Base-by-base conservation (phyloP, 2,888 invertebrate species). In the Callyntrura guangdongensis region DNA sequence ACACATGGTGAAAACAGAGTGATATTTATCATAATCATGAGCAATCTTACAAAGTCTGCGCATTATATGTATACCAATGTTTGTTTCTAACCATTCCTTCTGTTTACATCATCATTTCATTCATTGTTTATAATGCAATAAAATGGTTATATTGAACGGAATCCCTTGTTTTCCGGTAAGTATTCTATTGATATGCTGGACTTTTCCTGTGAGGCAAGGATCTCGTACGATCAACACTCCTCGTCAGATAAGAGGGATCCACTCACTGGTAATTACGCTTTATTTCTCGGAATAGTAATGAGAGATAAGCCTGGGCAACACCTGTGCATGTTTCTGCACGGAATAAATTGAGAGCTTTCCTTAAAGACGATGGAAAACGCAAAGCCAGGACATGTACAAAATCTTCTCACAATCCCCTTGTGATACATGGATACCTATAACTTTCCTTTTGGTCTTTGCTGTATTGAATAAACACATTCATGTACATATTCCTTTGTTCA, bases 61-160 rank as follows among this genome's bases (percentile, higher is more conserved):
- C 11, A 27, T n/a, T 67, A 36, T 67, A 67, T 64, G 22, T n/a
- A 67, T n/a, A 56, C 56, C 36, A 36, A 6, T 67, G 9, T 11
- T 36, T 67, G 67, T 67, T 79, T 27, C 47, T n/a, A 79, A 79
- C 14, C 36, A 36, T 56, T 79, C 25, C 9, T 22, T 27, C 9
- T 88, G 89, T 89, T 89, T 89, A 84, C 77, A 89, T 84, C 61
- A 89, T 84, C 61, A 27, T 84, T 84, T 89, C 45, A 74, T 61
- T 87, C 81, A 49, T 25, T 89, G 89, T 89, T 83, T 89, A 89
- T 84, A 77, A 53, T 53, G 89, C 84, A 89, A 84, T 89, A 89
- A 89, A 89, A 77, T 6, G n/a, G 0, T 59, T 25, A 47, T 74
- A n/a, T 20, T 47, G 53, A 74, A 72, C 49, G 86, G 61, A 8